Evolutionary conservation across 2,113 vertebrate genomes (phyloP).

Genomic region (Pseudorasbora parva): DNA sequence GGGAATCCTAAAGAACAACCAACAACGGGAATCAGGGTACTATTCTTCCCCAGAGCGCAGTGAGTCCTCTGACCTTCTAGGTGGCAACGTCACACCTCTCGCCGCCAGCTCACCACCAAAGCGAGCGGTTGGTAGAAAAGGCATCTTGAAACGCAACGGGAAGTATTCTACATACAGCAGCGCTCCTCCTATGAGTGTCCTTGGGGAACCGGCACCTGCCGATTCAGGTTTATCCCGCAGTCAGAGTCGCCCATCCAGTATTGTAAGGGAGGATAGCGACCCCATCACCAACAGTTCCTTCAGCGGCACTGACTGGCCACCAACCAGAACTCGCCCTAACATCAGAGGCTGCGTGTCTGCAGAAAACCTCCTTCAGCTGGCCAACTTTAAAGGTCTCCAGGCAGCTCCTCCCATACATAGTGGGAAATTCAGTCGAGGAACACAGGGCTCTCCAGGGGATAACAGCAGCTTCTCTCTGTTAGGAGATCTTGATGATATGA

Average conservation of each 20-base stretch:
- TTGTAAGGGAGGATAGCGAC: constrained; percentile 91
- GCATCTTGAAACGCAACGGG: constrained; percentile 94
- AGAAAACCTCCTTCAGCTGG: constrained; percentile 93
- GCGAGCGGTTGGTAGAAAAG: constrained; percentile 81
- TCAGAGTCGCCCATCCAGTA: constrained; percentile 92
- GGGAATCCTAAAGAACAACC: constrained; percentile 97
- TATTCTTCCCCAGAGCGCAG: constrained; percentile 97
- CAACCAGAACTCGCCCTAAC: constrained; percentile 76
- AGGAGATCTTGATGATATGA: constrained; percentile 90
- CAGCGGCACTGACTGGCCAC: constrained; percentile 82
- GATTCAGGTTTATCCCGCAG: constrained; percentile 87
- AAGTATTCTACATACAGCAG: constrained; percentile 87
- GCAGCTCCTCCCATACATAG: constrained; percentile 83
- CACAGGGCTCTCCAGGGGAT: constrained; percentile 82
- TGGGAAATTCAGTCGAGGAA: constrained; percentile 82
- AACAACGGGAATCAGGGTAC: constrained; percentile 93
- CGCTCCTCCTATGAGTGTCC: constrained; percentile 68
- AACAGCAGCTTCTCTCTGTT: constrained; percentile 95
- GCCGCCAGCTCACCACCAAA: constrained; percentile 73
- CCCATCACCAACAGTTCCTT: constrained; percentile 86
- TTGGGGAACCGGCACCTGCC: constrained; percentile 75
- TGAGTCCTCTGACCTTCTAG: constrained; percentile 91
- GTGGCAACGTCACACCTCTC: constrained; percentile 73
- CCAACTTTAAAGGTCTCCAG: constrained; percentile 87
- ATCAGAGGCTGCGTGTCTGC: constrained; percentile 94